These are phyloP conservation scores for Caenorhabditis doughertyi DNA, from an alignment of 2,888 invertebrate genomes.

Conservation along the genomic window DNA sequence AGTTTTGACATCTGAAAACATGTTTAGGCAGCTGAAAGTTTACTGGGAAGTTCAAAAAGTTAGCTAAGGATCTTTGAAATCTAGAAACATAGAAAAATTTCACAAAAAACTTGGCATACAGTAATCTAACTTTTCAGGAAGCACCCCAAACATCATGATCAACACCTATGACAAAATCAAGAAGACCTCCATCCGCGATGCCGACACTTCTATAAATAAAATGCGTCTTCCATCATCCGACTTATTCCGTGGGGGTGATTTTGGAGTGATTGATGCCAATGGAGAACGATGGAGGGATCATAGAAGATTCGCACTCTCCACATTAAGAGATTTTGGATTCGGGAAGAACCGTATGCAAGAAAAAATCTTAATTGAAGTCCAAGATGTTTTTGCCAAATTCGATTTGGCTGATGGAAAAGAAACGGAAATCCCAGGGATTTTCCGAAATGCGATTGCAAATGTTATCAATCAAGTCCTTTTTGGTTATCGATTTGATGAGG, in stretches of 20 bases:
- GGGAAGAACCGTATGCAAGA: constrained; percentile 55
- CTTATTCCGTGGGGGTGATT: constrained; percentile 49
- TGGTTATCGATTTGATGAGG: constrained; percentile 62
- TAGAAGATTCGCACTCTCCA: constrained; percentile 42
- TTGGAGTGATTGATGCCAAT: constrained; percentile 48
- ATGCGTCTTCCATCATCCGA: constrained; percentile 28
- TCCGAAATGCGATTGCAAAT: constrained; percentile 45
- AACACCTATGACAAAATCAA: constrained; percentile 55
- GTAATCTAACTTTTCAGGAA: constrained; percentile 26
- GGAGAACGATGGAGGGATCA: constrained; percentile 56
- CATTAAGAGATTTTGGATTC: constrained; percentile 53
- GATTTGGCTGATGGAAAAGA: constrained; percentile 23
- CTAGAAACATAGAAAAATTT: neutral
- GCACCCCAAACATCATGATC: constrained; percentile 46
- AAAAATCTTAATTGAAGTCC: constrained; percentile 46
- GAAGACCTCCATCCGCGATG: constrained; percentile 61
- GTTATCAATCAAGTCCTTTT: constrained; percentile 63
- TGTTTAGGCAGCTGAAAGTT: too few relatives aligned
- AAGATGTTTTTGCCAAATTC: constrained; percentile 24
- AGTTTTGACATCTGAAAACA: too few relatives aligned
- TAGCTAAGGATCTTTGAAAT: too few relatives aligned
- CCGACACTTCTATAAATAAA: constrained; percentile 53
- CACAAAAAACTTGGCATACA: too few relatives aligned
- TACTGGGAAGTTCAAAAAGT: too few relatives aligned
- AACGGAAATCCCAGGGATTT: constrained; percentile 22